Evolutionary conservation across 2,888 invertebrate genomes (phyloP), one percentile per base, ranked within the genome.

Genomic region (Epinotia ramella): DNA sequence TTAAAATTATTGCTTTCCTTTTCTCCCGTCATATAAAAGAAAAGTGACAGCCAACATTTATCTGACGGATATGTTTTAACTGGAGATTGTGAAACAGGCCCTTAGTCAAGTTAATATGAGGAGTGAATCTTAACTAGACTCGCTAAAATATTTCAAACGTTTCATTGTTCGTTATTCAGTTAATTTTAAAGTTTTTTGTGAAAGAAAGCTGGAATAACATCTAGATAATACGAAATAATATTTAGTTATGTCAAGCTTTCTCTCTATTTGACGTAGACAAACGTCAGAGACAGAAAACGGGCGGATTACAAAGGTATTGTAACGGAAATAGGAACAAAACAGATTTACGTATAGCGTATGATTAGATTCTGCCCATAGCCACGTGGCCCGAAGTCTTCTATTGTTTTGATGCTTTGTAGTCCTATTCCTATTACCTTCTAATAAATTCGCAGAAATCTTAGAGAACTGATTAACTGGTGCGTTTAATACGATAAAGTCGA

Each of bases 401-500:
- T 9, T 20, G 7, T 40, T 20, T 18, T 33, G 66, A 3, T 18
- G 11, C 16, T 44, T 40, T 49, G 28, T 46, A 57, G 18, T 40
- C 16, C 20, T 5, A n/a, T n/a, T n/a, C n/a, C n/a, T n/a, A 56
- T 13, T 18, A 28, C 20, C 57, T 57, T 56, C 20, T 44, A 40
- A 67, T 59, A 24, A 16, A 59, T n/a, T 84, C 82, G 84, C 86
- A 83, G 84, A 80, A 60, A 59, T 62, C 76, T 79, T 49, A 49
- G 59, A 12, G 46, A 9, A 16, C 12, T 77, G 77, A 85, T 86
- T 84, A 84, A 84, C 81, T 80, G 80, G 81, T 81, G 80, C 81
- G 80, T 78, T 79, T 80, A 84, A 86, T 83, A 77, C 82, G 82
- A 81, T 84, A 83, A 84, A 82, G 79, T 83, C 76, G 77, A 18